Conservation (phyloP, 2,113 vertebrate species). For the Scatophagus argus region DNA sequence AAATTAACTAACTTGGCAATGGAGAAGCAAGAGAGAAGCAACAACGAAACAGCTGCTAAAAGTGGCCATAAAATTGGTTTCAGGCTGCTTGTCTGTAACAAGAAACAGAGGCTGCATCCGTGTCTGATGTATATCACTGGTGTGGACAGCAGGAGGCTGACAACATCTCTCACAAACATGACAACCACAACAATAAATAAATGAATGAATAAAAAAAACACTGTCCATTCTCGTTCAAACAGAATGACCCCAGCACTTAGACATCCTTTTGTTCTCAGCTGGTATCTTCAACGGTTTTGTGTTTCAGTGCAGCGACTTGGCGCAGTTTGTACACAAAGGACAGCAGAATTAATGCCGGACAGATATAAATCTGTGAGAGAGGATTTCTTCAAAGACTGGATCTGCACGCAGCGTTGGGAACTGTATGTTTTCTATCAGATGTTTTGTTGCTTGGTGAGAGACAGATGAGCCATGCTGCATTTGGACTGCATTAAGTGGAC, state of each 20-base stretch:
- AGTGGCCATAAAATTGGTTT: conserved; percentile 16
- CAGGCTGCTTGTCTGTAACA: conserved; percentile 2
- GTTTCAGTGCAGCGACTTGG: not conserved
- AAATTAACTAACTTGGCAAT: not conserved
- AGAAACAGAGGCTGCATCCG: conserved; percentile 26
- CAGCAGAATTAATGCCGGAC: conserved; percentile 18
- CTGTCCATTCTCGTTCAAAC: not conserved
- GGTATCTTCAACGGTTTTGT: conserved; percentile 18
- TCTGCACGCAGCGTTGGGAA: not conserved
- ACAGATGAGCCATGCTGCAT: conserved; percentile 43
- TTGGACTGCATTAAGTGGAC: conserved; percentile 73
- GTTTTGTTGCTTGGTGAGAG: conserved; percentile 33
- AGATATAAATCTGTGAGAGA: conserved; percentile 7
- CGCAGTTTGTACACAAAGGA: not conserved
- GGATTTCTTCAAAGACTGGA: conserved; percentile 15
- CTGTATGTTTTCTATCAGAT: conserved; percentile 13
- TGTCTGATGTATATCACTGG: not conserved
- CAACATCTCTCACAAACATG: conserved; percentile 13
- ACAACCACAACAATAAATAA: not conserved
- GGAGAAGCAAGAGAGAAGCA: not conserved
- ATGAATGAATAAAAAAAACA: not conserved
- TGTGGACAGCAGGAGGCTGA: conserved; percentile 28
- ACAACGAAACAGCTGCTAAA: not conserved
- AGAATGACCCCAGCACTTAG: not conserved
- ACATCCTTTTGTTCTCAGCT: conserved; percentile 3